Evolutionary conservation across 2,888 invertebrate genomes (phyloP), one percentile per base, ranked within the genome.

Genomic region (Gastracanthus pulcherrimus): DNA sequence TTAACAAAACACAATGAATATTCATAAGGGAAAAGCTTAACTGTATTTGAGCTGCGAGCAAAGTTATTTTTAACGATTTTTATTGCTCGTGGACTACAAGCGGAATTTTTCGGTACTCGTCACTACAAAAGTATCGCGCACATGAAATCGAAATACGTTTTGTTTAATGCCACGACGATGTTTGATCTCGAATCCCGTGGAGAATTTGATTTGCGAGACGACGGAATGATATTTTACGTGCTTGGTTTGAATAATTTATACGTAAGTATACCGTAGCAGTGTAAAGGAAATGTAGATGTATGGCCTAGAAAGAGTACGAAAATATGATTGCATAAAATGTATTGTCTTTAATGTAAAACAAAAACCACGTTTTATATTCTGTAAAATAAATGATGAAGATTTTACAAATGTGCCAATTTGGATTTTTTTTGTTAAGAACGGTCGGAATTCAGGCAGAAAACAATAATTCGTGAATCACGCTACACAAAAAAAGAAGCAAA

Each of bases 211-310:
- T 74, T 41, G 41, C 38, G 19, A 62, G 48, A 41, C 36, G 60
- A 62, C 62, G 62, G 62, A 62, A 62, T 45, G 64, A 64, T 64
- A 64, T 34, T 64, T 64, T 75, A 75, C 74, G 74, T 64, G 64
- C 48, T 16, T 48, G 5, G 64, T 75, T 75, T 75, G 48, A 48
- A 75, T 75, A 64, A 75, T 75, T n/a, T 48, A 64, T 31, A 31
- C 48, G 23, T 31, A 45, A 3, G 16, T 38, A 41, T n/a, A 34
- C 11, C n/a, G 9, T 29, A 26, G 6, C n/a, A n/a, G 16, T 16
- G 9, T 9, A n/a, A n/a, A n/a, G n/a, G n/a, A n/a, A n/a, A 9
- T 5, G 19, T 6, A 55, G 16, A 38, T 29, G 9, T 19, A 11
- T n/a, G 58, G 34, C 60, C 26, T 38, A 7, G 3, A 60, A 19